These are phyloP conservation scores for Aviceda subcristata DNA, from an alignment of 2,113 vertebrate species.

Conservation along the genomic window DNA sequence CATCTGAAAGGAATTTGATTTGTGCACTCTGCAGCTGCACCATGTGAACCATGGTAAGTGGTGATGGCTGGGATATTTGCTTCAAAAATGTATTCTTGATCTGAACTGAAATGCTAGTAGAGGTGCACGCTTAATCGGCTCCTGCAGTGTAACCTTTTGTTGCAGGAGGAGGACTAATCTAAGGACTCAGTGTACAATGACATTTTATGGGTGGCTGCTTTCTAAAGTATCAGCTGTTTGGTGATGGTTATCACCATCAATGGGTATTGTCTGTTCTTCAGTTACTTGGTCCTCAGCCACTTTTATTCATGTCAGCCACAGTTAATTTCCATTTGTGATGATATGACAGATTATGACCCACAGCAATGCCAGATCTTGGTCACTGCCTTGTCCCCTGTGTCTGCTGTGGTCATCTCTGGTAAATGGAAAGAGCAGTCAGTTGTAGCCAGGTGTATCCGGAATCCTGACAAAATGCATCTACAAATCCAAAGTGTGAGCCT, in stretches of 20 bases:
- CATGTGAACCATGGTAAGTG: background rate
- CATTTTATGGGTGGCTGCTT: background rate
- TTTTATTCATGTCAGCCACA: background rate
- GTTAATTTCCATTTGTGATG: background rate
- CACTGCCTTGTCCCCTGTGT: background rate
- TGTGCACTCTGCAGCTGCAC: background rate
- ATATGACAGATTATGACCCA: background rate
- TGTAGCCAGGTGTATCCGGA: background rate
- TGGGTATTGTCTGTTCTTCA: background rate
- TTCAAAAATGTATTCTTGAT: background rate
- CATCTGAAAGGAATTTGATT: background rate
- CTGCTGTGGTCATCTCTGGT: background rate
- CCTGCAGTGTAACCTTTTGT: background rate
- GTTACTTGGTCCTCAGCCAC: background rate
- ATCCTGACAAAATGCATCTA: background rate
- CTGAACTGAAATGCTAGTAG: background rate
- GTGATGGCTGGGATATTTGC: background rate
- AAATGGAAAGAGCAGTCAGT: background rate
- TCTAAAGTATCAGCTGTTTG: background rate
- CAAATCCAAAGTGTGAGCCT: background rate
- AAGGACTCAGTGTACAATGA: background rate
- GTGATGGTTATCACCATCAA: background rate
- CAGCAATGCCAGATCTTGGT: background rate
- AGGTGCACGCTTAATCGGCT: background rate
- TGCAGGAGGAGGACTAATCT: background rate